These are phyloP conservation scores for Xyliphius kryptos DNA, from an alignment of 2,113 vertebrate species.

Conservation along the genomic window DNA sequence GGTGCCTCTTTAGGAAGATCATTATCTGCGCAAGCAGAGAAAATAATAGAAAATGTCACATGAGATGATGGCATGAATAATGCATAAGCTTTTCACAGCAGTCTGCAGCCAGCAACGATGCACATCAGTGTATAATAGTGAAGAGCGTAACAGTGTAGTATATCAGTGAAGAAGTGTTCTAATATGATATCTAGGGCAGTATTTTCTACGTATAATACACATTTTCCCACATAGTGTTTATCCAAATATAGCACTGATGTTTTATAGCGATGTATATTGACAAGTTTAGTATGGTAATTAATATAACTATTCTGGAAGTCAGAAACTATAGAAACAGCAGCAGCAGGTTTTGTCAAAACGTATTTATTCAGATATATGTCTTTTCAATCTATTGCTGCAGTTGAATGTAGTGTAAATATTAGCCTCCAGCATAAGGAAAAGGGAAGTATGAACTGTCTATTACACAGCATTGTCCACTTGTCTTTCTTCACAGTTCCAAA, in stretches of 20 bases:
- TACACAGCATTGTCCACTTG: conserved; percentile 53
- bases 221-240: too few species aligned
- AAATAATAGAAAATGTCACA: conserved; percentile 50
- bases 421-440: conserved; percentile 15
- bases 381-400: background rate
- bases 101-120: conserved; percentile 28
- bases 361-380: background rate
- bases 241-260: too few species aligned
- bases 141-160: too few species aligned
- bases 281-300: too few species aligned
- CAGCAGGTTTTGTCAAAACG: too few species aligned
- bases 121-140: conserved; percentile 28
- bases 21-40: conserved; percentile 44
- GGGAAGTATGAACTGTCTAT: conserved; percentile 30
- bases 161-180: too few species aligned
- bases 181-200: conserved; percentile 11
- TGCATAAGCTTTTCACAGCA: conserved; percentile 42
- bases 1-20: conserved; percentile 45
- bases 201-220: too few species aligned
- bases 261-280: too few species aligned
- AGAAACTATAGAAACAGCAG: too few species aligned
- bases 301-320: too few species aligned
- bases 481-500: conserved; percentile 58
- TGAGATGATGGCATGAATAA: conserved; percentile 47
- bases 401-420: conserved; percentile 20